Evolutionary conservation across 2,797 vertebrate species (phyloP), one percentile per base, ranked within the genome.

Genomic region (Eremophila alpestris): DNA sequence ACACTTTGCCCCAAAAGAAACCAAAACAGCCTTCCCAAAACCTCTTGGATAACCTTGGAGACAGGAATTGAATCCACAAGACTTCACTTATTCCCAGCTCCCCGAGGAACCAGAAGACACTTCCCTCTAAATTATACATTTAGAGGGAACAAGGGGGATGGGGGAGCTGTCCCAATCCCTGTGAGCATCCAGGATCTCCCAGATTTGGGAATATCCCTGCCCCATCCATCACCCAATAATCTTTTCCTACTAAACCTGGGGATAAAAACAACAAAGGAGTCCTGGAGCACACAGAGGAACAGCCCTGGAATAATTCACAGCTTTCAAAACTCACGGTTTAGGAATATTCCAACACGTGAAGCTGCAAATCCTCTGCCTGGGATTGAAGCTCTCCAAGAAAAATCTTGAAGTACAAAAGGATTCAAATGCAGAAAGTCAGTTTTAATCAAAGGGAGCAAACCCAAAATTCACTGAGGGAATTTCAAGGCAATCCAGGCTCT

Each of bases 111-210:
- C 38, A 70, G 43, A 65, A 29, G 10, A 56, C 38, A 6, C 27
- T 13, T n/a, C n/a, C n/a, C n/a, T n/a, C n/a, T n/a, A n/a, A 49
- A 77, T 64, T 45, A 23, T 1, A n/a, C 1, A 16, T 45, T 76
- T 13, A 34, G 34, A 41, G 26, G 19, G 36, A 81, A 68, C 0
- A 3, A 1, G 0, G 30, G 46, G 7, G n/a, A 30, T 2, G 2
- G 13, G 49, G 8, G 76, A 68, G 40, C 38, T 76, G 16, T 38
- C 27, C 48, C 73, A 49, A 4, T 32, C 19, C 10, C 45, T 48
- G 5, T 5, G 36, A 34, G 23, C 2, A 23, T 14, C 48, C 40
- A 56, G 16, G 24, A 52, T 29, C 18, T 62, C 22, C 21, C 62
- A 67, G 45, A 29, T 7, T 34, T 38, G 20, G 67, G 38, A 76